Percentiles rank a stretch among this genome's conserved stretches.
These are phyloP conservation scores for Eristalis arbustorum DNA, from an alignment of 2,888 invertebrate species.

Conservation along the genomic window DNA sequence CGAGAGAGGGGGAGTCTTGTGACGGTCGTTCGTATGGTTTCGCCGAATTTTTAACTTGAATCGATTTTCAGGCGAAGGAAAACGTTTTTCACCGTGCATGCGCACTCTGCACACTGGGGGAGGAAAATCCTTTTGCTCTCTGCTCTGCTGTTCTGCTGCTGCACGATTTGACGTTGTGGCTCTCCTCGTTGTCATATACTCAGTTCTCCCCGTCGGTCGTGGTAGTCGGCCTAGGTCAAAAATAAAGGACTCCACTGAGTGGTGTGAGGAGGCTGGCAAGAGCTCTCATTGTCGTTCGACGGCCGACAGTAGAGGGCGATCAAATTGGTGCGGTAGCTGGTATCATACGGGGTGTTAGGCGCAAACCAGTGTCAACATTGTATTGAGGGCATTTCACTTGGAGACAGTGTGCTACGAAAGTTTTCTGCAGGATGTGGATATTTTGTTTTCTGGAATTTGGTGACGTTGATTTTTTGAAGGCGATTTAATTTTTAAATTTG, in stretches of 20 bases:
- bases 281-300: constrained; percentile 35
- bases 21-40: constrained; percentile 53
- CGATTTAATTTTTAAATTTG: too few relatives aligned
- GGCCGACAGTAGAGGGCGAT: constrained; percentile 33
- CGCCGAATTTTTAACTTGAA: constrained; percentile 67
- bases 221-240: constrained; percentile 71
- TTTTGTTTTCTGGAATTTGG: not conserved
- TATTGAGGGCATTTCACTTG: constrained; percentile 26
- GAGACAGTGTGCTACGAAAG: constrained; percentile 11
- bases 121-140: constrained; percentile 35
- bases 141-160: too few relatives aligned
- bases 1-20: constrained; percentile 42
- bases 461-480: too few relatives aligned
- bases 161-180: not conserved
- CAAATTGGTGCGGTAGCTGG: constrained; percentile 31
- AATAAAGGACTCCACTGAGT: constrained; percentile 66
- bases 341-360: constrained; percentile 27
- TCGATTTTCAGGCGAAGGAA: constrained; percentile 66
- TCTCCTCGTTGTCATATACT: constrained; percentile 26
- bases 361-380: constrained; percentile 47
- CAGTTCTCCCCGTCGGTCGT: constrained; percentile 2
- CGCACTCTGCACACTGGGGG: constrained; percentile 27
- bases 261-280: constrained; percentile 3
- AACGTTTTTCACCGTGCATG: constrained; percentile 45
- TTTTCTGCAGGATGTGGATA: not conserved